Conservation (phyloP, 1,140 invertebrate genomes). For the Conus betulinus region DNA sequence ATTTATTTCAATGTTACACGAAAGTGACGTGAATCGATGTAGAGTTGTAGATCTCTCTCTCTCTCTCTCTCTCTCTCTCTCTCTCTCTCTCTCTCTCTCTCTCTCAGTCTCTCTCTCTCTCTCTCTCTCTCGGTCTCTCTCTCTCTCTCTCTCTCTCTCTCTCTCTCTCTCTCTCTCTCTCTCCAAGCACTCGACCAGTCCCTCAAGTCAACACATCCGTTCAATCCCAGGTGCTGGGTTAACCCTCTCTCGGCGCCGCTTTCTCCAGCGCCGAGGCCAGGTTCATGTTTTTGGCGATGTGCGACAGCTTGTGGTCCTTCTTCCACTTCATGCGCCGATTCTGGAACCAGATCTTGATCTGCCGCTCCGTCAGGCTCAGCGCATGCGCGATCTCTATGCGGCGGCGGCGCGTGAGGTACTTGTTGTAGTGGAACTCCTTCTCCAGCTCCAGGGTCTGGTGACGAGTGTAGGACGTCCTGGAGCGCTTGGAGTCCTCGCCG, state of each 20-base stretch:
- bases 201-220: too few relatives aligned
- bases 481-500: constrained; percentile 92
- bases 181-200: too few relatives aligned
- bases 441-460: constrained; percentile 85
- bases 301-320: constrained; percentile 92
- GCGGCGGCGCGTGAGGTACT: constrained; percentile 82
- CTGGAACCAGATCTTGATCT: constrained; percentile 90
- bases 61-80: too few relatives aligned
- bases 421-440: constrained; percentile 83
- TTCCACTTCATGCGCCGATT: constrained; percentile 99
- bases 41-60: too few relatives aligned
- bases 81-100: too few relatives aligned
- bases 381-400: constrained; percentile 94
- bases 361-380: constrained; percentile 90
- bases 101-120: too few relatives aligned
- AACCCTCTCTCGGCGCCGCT: constrained; percentile 57
- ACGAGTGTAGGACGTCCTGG: constrained; percentile 96
- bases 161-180: too few relatives aligned
- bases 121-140: too few relatives aligned
- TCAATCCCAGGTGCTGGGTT: too few relatives aligned
- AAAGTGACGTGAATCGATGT: too few relatives aligned
- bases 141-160: too few relatives aligned
- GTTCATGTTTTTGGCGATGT: constrained; percentile 73
- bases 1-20: too few relatives aligned
- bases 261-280: constrained; percentile 67